phyloP scores from a whole-genome alignment of 2,113 vertebrate genomes.

The Heptranchias perlo region DNA sequence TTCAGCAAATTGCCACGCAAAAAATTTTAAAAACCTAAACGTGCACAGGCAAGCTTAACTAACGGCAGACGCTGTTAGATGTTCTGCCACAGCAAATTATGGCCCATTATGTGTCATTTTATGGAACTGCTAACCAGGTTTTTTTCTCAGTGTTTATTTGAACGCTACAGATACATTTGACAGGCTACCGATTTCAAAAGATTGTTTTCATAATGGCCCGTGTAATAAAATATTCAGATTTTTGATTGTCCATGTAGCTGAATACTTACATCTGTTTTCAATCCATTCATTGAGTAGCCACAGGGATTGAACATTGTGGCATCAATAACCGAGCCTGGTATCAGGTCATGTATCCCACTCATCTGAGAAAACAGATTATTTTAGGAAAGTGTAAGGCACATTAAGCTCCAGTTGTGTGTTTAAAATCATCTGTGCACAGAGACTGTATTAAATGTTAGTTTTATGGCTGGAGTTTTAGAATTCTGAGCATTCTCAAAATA shows the following conservation, averaged over 20 bases:
- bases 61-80: too few species aligned
- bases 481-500: background rate
- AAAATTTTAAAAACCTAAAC: too few species aligned
- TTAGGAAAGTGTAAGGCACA: background rate
- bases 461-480: too few species aligned
- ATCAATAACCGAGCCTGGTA: slow-evolving; percentile 99
- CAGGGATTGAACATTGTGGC: slow-evolving; percentile 99
- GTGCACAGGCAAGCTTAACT: too few species aligned
- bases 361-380: slow-evolving; percentile 58
- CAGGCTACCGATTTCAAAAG: background rate
- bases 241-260: background rate
- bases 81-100: too few species aligned
- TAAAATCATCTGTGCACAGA: background rate
- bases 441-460: background rate
- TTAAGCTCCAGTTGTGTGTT: background rate
- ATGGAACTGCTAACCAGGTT: background rate
- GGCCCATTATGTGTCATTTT: background rate
- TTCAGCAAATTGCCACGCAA: too few species aligned
- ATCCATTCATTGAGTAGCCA: slow-evolving; percentile 99
- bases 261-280: slow-evolving; percentile 91
- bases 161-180: background rate
- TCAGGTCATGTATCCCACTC: slow-evolving; percentile 99
- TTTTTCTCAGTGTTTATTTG: background rate
- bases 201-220: background rate
- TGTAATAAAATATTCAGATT: background rate